Evolutionary conservation across 2,888 invertebrate genomes (phyloP).

Genomic region (Sarcophaga rosellei): DNA sequence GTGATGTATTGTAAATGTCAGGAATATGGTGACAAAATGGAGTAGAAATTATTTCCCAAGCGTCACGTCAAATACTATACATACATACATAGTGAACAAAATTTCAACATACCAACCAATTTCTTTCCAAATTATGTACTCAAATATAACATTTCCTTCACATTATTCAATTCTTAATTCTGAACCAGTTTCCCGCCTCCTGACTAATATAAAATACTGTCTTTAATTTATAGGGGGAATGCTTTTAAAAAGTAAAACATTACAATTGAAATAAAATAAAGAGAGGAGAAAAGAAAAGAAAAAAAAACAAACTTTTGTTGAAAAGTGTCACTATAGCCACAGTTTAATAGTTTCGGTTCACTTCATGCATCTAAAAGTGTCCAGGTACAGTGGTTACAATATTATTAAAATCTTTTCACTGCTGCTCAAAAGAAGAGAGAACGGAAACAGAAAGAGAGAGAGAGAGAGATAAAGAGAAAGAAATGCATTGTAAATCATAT

Average conservation of each 20-base stretch:
- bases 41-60: too few relatives aligned
- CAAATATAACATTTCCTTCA: too few relatives aligned
- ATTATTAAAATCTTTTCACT: constrained; percentile 3
- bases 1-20: too few relatives aligned
- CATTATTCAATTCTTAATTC: too few relatives aligned
- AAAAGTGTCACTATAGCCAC: constrained; percentile 54
- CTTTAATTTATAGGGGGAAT: neutral
- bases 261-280: neutral
- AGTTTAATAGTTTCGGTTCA: constrained; percentile 48
- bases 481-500: constrained; percentile 33
- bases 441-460: too few relatives aligned
- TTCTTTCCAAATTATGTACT: too few relatives aligned
- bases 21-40: too few relatives aligned
- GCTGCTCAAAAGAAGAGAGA: constrained; percentile 15
- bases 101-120: too few relatives aligned
- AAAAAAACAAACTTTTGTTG: constrained; percentile 48
- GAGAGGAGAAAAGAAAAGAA: constrained; percentile 1
- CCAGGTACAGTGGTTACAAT: neutral
- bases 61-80: too few relatives aligned
- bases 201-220: neutral
- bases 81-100: too few relatives aligned
- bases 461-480: neutral
- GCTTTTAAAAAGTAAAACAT: constrained; percentile 5
- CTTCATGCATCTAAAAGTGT: constrained; percentile 26
- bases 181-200: too few relatives aligned